Base-by-base conservation (phyloP, 2,888 invertebrate genomes). In the Scaptomyza polygonia region DNA sequence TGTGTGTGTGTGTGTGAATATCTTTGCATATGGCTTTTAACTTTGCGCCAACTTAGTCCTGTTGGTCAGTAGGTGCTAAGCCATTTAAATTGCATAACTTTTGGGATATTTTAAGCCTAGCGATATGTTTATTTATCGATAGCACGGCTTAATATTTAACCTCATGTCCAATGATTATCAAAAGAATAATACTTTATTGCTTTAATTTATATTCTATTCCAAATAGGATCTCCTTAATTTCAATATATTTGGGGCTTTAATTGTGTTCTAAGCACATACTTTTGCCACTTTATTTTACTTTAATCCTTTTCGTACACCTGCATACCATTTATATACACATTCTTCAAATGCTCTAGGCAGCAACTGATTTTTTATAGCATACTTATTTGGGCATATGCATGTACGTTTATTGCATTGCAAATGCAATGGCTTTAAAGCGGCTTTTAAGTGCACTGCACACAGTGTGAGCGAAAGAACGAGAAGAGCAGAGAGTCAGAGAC, bases 341-440 rank as follows among this genome's bases (percentile, higher is more conserved):
- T n/a, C 32, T 21, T 5, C n/a, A 6, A n/a, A 48, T 14, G 36
- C n/a, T 14, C 5, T 18, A 32, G 30, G 30, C 16, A 32, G 32
- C 9, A 32, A 32, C 3, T 6, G 0, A 11, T 49, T 49, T 44
- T 49, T 25, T 25, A 14, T 14, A 36, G 49, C 49, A 49, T 36
- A 49, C 49, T 49, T 21, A 4, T 36, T 16, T 58, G 40, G n/a
- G 27, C 27, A 25, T 12, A 4, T 48, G 27, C 42, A 27, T n/a
- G 25, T 25, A 21, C n/a, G 27, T 30, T 16, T 32, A 59, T 44
- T 36, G 29, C 49, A 34, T 16, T 57, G 21, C 51, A 9, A 16
- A 36, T 57, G 68, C 57, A 59, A 44, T 45, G 34, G 36, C 49
- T 61, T 73, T 72, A 73, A 73, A 73, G 32, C 61, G 52, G 57